Conservation (phyloP, 2,113 vertebrate genomes). For the Gadus macrocephalus region DNA sequence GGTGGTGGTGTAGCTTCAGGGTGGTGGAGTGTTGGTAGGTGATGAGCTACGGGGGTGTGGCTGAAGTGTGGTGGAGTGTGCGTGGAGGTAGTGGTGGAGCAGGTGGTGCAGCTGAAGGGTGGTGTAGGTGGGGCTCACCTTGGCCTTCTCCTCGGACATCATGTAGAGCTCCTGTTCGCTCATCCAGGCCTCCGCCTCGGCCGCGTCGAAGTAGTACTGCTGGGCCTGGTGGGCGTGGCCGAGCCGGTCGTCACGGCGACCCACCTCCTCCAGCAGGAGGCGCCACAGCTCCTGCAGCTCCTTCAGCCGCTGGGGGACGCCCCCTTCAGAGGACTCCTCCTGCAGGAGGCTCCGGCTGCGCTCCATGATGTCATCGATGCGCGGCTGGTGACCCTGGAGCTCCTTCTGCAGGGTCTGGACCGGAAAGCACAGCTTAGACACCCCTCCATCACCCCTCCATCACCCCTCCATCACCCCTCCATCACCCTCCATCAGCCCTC, state of each 20-base stretch:
- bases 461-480: too few species aligned
- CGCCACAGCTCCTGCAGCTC: constrained; percentile 84
- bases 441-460: not conserved
- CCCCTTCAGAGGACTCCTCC: constrained; percentile 70
- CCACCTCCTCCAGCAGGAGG: constrained; percentile 82
- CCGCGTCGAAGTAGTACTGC: constrained; percentile 95
- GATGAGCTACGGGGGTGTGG: too few species aligned
- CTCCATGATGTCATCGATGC: constrained; percentile 89
- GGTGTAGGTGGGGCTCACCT: constrained; percentile 67
- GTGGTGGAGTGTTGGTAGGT: too few species aligned
- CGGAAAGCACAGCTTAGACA: not conserved
- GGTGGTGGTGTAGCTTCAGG: too few species aligned
- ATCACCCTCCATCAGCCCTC: too few species aligned
- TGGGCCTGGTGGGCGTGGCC: constrained; percentile 91
- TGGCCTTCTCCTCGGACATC: constrained; percentile 99
- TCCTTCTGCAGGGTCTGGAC: constrained; percentile 93
- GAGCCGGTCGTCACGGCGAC: constrained; percentile 81
- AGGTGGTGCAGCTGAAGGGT: too few species aligned
- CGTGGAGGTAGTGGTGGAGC: too few species aligned
- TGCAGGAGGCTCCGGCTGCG: constrained; percentile 82
- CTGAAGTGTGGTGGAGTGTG: too few species aligned
- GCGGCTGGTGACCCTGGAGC: constrained; percentile 93
- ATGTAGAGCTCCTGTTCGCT: constrained; percentile 98
- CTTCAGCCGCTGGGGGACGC: constrained; percentile 78
- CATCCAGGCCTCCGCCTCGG: constrained; percentile 97